Percentiles rank a stretch among this genome's conserved stretches.
phyloP scores from a whole-genome alignment of 37 sponge, comb jelly and placozoan genomes.

The Tethya wilhelma region DNA sequence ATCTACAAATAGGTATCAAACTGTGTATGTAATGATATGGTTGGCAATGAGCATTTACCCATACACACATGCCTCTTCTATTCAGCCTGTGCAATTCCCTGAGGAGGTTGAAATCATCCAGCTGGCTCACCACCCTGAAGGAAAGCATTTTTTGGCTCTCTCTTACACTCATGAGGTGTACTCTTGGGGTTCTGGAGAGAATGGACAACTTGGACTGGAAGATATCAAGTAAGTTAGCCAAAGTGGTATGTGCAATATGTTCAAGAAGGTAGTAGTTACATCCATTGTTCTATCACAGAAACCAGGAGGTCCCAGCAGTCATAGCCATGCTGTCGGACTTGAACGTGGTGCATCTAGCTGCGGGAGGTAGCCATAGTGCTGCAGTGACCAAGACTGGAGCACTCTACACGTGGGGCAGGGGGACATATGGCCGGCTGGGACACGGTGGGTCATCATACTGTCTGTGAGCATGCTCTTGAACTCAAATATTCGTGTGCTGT shows the following conservation, averaged over 20 bases:
- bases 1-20: too few relatives aligned
- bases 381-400: constrained; percentile 82
- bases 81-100: constrained; percentile 49
- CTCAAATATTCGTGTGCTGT: not conserved
- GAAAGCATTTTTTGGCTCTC: constrained; percentile 91
- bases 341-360: constrained; percentile 71
- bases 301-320: constrained; percentile 30
- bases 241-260: not conserved
- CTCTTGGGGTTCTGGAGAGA: constrained; percentile 92
- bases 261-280: not conserved
- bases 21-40: not conserved
- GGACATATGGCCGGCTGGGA: constrained; percentile 87
- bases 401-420: constrained; percentile 95
- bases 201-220: constrained; percentile 88
- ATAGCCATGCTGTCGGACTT: constrained; percentile 50
- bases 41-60: not conserved
- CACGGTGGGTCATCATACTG: constrained; percentile 80
- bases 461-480: not conserved
- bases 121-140: constrained; percentile 53
- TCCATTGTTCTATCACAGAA: constrained; percentile 30
- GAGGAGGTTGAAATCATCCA: constrained; percentile 43
- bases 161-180: constrained; percentile 72
- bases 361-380: constrained; percentile 87
- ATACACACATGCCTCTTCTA: not conserved
- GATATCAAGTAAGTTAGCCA: constrained; percentile 58